A percentile compares a stretch with the other conserved stretches of the same genome.
Conservation (phyloP, 2,797 vertebrate genomes). For the Odontamblyopus lacepedii region DNA sequence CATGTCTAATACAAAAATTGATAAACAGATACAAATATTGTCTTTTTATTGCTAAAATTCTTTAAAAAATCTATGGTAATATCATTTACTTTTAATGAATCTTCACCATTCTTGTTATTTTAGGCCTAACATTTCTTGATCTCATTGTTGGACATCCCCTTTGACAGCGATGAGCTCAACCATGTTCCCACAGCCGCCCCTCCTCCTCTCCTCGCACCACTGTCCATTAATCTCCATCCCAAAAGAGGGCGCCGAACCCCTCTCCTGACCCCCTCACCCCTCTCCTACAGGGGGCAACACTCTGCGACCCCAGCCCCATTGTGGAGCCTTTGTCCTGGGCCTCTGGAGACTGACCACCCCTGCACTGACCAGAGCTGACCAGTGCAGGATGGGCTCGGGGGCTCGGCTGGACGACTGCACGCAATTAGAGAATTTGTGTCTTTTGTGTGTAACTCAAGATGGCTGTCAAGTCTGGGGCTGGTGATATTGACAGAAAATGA, state of each 20-base stretch:
- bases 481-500: neutral
- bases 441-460: neutral
- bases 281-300: neutral
- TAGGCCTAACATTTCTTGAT: neutral
- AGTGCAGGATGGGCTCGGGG: neutral
- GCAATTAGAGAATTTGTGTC: conserved; percentile 5
- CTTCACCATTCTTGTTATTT: neutral
- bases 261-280: conserved; percentile 6
- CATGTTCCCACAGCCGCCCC: conserved; percentile 62
- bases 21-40: neutral
- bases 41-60: neutral
- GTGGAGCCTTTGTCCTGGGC: conserved; percentile 1
- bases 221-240: conserved; percentile 56
- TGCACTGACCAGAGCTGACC: conserved; percentile 4
- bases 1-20: neutral
- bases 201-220: conserved; percentile 45
- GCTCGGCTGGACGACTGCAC: neutral
- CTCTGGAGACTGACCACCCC: conserved; percentile 13
- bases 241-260: conserved; percentile 42
- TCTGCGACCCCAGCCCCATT: neutral
- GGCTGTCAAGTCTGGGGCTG: neutral
- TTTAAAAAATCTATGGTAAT: neutral
- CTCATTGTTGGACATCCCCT: conserved; percentile 2
- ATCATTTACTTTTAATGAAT: neutral
- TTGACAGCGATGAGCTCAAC: conserved; percentile 31